Conservation (phyloP, 2,888 invertebrate genomes). For the Neoaliturus tenellus region DNA sequence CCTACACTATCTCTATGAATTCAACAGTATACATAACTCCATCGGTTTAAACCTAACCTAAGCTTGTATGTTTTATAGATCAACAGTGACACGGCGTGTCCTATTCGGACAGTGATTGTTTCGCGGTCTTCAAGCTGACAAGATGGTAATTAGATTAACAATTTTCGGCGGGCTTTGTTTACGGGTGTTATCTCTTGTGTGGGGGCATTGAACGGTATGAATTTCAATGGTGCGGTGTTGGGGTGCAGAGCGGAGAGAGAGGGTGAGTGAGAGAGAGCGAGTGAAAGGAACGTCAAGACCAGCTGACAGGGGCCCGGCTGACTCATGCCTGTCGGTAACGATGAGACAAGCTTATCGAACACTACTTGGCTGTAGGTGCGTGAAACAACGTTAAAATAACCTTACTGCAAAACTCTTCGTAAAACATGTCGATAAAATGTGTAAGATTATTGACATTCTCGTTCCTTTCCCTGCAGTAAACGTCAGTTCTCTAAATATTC, state of each 20-base stretch:
- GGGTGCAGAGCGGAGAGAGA: not conserved
- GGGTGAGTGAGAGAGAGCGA: not conserved
- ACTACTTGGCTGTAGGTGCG: too few species aligned
- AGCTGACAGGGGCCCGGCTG: conserved; percentile 32
- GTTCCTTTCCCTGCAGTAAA: too few species aligned
- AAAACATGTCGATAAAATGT: too few species aligned
- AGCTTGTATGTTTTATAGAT: too few species aligned
- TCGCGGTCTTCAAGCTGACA: not conserved
- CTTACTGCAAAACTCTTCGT: too few species aligned
- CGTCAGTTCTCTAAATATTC: too few species aligned
- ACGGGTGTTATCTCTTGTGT: conserved; percentile 18
- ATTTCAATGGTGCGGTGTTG: conserved; percentile 24
- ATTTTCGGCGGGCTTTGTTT: not conserved
- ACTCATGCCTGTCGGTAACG: not conserved
- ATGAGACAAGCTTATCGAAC: not conserved
- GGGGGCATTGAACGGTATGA: conserved; percentile 13
- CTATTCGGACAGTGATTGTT: not conserved
- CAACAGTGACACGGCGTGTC: too few species aligned
- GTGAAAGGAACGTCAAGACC: conserved; percentile 16
- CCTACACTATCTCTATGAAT: too few species aligned
- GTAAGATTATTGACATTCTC: too few species aligned
- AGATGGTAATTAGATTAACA: not conserved
- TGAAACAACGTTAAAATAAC: too few species aligned
- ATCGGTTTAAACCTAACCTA: too few species aligned
- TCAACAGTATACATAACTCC: too few species aligned